Base-by-base conservation (phyloP, 2,113 vertebrate genomes). In the Asarcornis scutulata region DNA sequence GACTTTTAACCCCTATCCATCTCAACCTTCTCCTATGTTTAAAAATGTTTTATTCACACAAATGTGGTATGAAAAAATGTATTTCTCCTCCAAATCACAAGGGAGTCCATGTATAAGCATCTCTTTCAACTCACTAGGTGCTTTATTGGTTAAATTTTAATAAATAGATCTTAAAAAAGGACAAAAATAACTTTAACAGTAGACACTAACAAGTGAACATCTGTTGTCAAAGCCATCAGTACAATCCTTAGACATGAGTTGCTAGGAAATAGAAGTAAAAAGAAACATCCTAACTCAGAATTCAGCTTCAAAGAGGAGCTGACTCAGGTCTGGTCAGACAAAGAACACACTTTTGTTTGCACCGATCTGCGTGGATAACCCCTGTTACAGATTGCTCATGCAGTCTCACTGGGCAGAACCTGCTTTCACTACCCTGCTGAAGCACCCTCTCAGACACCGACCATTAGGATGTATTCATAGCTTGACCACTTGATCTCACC, bases 201-300 rank as follows among this genome's bases (percentile, higher is more conserved):
- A 95, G 56, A 68, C 84, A 79, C 22, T 38, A 86, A 38, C 42
- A 93, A 86, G 34, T 27, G 15, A 93, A 42, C 32, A 91, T 59
- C 60, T 81, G 73, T 68, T 95, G 86, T 91, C 86, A 73, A 81
- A 91, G 58, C n/a, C 56, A 92, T 56, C 2, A 0, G 21, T 64
- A 86, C 56, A 95, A 66, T 62, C 66, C 77, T 84, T 60, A 36
- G 66, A 93, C 1, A 0, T 0, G 10, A 92, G 89, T 38, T 96
- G 91, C 94, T 93, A 93, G 73, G 93, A 92, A 95, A 95, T 91
- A 72, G 26, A 94, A 38, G 60, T 84, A 84, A 59, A 53, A 89
- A 83, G 75, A 83, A 92, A 60, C 80, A 86, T 83, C 60, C 21
- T 68, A 66, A 89, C 86, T 95, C 60, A 84, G 44, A 89, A 44